Percentiles rank a stretch among this genome's conserved stretches.
Conservation (phyloP, 2,888 invertebrate species). For the Tetranychus piercei region DNA sequence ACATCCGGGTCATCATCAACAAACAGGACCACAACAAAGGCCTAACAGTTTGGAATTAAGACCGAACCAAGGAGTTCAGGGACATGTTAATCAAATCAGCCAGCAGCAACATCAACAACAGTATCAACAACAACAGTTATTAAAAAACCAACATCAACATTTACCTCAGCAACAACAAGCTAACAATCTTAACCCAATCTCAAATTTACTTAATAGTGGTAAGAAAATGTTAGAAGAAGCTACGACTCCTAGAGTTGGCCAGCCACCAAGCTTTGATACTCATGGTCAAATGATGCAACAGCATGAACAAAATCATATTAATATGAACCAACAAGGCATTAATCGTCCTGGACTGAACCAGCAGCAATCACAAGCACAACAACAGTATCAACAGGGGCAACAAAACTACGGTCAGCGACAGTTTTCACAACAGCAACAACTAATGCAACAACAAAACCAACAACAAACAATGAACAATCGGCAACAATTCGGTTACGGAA, state of each 20-base stretch:
- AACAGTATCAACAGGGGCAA: background rate
- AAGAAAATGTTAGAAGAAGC: slow-evolving; percentile 22
- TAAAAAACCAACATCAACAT: slow-evolving; percentile 1
- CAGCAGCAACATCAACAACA: background rate
- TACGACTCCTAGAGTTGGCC: slow-evolving; percentile 18
- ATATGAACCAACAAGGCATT: background rate
- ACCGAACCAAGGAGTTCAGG: background rate
- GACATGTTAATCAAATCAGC: background rate
- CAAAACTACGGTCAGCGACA: background rate
- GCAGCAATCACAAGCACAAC: background rate
- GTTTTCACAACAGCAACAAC: slow-evolving; percentile 13
- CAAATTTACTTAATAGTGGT: slow-evolving; percentile 21
- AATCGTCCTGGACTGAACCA: slow-evolving; percentile 3
- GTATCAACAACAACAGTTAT: background rate
- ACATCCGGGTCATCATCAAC: slow-evolving; percentile 17
- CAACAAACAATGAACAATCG: slow-evolving; percentile 14
- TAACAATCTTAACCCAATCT: slow-evolving; percentile 12
- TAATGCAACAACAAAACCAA: slow-evolving; percentile 4
- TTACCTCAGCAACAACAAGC: background rate
- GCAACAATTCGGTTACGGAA: slow-evolving; percentile 4
- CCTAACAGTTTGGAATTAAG: slow-evolving; percentile 16
- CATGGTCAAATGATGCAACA: background rate
- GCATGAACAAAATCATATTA: slow-evolving; percentile 10
- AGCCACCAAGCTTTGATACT: background rate
- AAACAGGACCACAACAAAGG: slow-evolving; percentile 17